A percentile compares a stretch with the other conserved stretches of the same genome.
Conservation (phyloP, 2,888 invertebrate genomes). For the Chironomus riparius region DNA sequence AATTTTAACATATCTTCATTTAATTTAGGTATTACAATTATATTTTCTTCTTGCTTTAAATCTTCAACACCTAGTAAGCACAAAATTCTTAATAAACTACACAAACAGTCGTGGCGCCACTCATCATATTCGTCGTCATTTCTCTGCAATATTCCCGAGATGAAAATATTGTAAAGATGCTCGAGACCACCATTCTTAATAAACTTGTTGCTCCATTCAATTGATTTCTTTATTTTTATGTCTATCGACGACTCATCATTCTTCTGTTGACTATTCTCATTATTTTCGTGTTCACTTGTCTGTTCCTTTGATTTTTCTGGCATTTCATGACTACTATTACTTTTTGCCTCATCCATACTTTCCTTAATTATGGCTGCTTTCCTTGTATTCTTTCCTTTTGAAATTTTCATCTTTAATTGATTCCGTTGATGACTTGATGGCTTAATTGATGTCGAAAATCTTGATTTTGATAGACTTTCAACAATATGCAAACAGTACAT, state of each 20-base stretch:
- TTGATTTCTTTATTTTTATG: conserved; percentile 33
- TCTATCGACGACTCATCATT: conserved; percentile 34
- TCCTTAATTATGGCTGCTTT: conserved; percentile 25
- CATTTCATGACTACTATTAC: not conserved
- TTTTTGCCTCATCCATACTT: not conserved
- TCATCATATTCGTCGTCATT: conserved; percentile 61
- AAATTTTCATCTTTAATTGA: conserved; percentile 13
- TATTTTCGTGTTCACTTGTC: conserved; percentile 28
- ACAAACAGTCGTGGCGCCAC: conserved; percentile 92
- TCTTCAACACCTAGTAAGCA: conserved; percentile 71
- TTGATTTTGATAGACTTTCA: conserved; percentile 53
- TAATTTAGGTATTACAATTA: conserved; percentile 62
- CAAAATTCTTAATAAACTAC: conserved; percentile 73
- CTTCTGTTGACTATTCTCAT: conserved; percentile 40
- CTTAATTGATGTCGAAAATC: conserved; percentile 32
- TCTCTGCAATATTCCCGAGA: conserved; percentile 69
- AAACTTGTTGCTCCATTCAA: conserved; percentile 66
- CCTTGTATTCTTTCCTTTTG: conserved; percentile 28
- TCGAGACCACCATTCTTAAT: conserved; percentile 80
- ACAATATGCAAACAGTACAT: conserved; percentile 93
- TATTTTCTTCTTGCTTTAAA: conserved; percentile 42
- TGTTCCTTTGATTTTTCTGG: not conserved
- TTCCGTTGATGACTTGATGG: conserved; percentile 2
- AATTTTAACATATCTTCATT: conserved; percentile 71
- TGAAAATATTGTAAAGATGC: conserved; percentile 84